Base-by-base conservation (phyloP, 2,888 invertebrate species). In the Eilema caniola region DNA sequence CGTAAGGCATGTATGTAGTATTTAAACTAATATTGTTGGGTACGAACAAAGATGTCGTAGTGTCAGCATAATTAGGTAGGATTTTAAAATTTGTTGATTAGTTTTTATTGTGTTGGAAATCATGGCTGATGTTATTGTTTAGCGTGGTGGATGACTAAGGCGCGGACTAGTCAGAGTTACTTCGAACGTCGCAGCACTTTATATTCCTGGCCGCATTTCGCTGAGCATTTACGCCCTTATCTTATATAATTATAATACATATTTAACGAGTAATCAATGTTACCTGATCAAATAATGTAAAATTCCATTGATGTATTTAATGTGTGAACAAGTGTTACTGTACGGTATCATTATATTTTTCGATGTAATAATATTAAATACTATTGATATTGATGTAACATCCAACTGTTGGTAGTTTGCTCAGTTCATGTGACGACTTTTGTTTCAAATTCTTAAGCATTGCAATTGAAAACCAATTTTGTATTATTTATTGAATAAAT, bases 401-500 rank as follows among this genome's bases (percentile, higher is more conserved):
- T 84, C 82, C 84, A 85, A 85, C 84, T 85, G 89, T 90, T 91
- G 88, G 88, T 90, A 87, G 86, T 86, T 91, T 92, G 93, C 92
- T 94, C 94, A 93, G 91, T 92, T 92, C 24, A 85, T 87, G 88
- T 92, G 86, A 89, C 84, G 88, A 86, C 85, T 85, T 88, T 84
- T 91, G 89, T 91, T 92, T 90, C 82, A 88, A 91, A 90, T 90
- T 91, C 86, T 88, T 86, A 87, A 88, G 89, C 89, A 90, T 88
- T 91, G 88, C 90, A 92, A 90, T 86, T 89, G 89, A 92, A 82
- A 92, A 92, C 89, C 91, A 92, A 89, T 93, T 94, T 94, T 94
- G 93, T 94, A 94, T 94, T 93, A 94, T 94, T 94, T 94, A 94
- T 94, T 94, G 93, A 94, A 94, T 95, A 95, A 94, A 95, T 95